phyloP scores from a whole-genome alignment of 2,113 vertebrate species.

The Lophius piscatorius region DNA sequence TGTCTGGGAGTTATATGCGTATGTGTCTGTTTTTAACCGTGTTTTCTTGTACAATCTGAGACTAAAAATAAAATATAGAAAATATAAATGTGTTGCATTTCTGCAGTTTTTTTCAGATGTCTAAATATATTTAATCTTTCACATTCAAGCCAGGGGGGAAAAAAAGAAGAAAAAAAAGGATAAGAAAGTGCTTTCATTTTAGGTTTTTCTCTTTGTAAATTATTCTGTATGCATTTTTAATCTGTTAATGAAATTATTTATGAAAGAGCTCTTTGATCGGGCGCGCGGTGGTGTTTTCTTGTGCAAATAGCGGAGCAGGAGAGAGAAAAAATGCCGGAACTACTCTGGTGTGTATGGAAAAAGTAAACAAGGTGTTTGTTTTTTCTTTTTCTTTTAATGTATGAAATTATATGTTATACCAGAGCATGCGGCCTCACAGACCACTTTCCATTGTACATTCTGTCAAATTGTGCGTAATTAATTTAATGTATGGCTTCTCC shows the following conservation, averaged over 20 bases:
- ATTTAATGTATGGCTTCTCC: background rate
- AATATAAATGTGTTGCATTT: background rate
- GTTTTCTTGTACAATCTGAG: too few species aligned
- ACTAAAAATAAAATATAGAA: too few species aligned
- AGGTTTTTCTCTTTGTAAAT: background rate
- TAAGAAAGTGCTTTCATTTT: background rate
- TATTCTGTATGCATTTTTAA: slow-evolving; percentile 39
- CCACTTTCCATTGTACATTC: background rate
- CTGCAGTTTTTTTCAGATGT: background rate
- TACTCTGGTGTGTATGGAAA: background rate
- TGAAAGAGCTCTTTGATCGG: slow-evolving; percentile 35
- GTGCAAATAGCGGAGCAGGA: slow-evolving; percentile 6
- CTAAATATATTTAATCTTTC: background rate
- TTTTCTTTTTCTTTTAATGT: background rate
- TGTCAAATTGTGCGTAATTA: background rate
- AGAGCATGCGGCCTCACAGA: too few species aligned
- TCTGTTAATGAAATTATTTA: slow-evolving; percentile 33
- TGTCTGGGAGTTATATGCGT: too few species aligned
- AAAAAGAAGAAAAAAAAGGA: background rate
- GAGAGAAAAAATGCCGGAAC: background rate
- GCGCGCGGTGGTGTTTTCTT: slow-evolving; percentile 2
- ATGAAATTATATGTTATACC: background rate
- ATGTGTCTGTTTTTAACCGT: too few species aligned
- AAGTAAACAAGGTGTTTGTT: too few species aligned
- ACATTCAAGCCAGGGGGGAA: background rate